A percentile compares a stretch with the other conserved stretches of the same genome.
phyloP scores from a whole-genome alignment of 2,113 vertebrate species.

The Eubucco bourcierii region DNA sequence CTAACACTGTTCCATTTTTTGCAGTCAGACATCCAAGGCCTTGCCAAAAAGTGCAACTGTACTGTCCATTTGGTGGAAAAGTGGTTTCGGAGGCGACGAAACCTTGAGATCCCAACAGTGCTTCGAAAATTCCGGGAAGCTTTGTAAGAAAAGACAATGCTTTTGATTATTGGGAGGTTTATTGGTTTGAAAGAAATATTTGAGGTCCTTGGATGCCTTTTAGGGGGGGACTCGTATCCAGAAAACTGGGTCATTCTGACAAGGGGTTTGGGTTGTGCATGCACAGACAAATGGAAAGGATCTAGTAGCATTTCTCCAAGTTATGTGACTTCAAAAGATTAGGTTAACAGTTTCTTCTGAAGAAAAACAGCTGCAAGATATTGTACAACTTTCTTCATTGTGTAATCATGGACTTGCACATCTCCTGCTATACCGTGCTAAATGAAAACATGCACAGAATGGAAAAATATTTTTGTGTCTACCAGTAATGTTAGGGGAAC shows the following conservation, averaged over 20 bases:
- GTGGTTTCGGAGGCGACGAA: conserved; percentile 89
- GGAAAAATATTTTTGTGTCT: not conserved
- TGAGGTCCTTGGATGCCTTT: not conserved
- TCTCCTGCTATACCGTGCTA: not conserved
- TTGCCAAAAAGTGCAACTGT: conserved; percentile 90
- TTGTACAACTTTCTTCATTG: not conserved
- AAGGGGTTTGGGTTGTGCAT: not conserved
- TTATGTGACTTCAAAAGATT: not conserved
- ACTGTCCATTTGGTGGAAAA: conserved; percentile 84
- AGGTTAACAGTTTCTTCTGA: not conserved
- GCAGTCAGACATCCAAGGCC: conserved; percentile 85
- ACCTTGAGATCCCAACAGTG: conserved; percentile 84
- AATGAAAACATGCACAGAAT: not conserved
- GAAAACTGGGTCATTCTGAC: not conserved
- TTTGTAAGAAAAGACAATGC: conserved; percentile 77
- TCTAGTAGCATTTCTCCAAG: not conserved
- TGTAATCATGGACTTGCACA: not conserved
- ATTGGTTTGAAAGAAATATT: not conserved
- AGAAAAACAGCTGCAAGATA: not conserved
- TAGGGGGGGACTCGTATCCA: not conserved
- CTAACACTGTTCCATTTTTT: not conserved
- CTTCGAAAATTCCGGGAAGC: conserved; percentile 92
- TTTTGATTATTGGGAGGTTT: not conserved
- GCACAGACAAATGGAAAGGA: not conserved
- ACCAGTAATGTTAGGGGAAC: not conserved